Evolutionary conservation across 2,113 vertebrate species (phyloP).

Genomic region (Chamaea fasciata): DNA sequence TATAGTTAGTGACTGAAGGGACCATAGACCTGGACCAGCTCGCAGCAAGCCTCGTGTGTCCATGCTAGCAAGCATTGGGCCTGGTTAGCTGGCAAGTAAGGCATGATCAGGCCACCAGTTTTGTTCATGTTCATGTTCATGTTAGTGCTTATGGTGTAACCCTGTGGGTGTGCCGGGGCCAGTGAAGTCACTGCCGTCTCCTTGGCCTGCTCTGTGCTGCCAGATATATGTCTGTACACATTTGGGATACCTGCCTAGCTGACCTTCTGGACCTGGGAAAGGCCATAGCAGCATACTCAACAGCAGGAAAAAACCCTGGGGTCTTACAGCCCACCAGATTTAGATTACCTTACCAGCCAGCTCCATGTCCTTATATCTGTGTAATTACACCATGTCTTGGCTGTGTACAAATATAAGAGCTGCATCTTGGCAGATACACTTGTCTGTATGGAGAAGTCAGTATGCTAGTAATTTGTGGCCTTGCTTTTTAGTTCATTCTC

Average conservation of each 20-base stretch:
- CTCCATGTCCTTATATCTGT: neutral
- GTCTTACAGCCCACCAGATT: neutral
- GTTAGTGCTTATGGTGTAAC: neutral
- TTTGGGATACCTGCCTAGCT: neutral
- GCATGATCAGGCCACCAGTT: neutral
- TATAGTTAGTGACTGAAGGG: neutral
- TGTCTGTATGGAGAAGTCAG: neutral
- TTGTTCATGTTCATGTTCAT: neutral
- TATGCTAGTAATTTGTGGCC: neutral
- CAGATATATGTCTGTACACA: neutral
- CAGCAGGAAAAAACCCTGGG: neutral
- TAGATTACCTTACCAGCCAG: neutral
- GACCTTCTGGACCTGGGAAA: neutral
- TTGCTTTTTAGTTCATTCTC: neutral
- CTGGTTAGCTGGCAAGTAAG: neutral
- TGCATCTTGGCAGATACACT: neutral
- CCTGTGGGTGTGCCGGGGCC: neutral
- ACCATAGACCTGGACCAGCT: neutral
- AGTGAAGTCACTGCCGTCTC: neutral
- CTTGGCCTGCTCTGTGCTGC: neutral
- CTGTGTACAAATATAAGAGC: neutral
- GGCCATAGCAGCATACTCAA: neutral
- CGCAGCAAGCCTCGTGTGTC: accelerated
- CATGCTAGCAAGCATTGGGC: neutral
- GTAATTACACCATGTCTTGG: neutral